Conservation (phyloP, 2,113 vertebrate species). For the Percina caprodes region DNA sequence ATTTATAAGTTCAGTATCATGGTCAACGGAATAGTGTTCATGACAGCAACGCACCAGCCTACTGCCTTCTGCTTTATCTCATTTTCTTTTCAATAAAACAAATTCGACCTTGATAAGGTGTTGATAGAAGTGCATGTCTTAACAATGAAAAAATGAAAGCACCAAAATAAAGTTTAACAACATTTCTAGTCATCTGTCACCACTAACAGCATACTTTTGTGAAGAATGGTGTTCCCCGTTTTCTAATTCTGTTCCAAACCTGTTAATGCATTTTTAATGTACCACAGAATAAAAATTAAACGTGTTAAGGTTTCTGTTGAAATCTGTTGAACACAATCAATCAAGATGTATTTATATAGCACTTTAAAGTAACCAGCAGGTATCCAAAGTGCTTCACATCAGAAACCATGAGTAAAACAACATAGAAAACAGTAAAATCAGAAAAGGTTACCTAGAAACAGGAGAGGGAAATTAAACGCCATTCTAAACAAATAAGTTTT, state of each 20-base stretch:
- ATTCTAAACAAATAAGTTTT: no score
- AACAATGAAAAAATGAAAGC: not conserved
- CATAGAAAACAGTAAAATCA: no score
- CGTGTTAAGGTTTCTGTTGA: not conserved
- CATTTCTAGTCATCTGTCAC: not conserved
- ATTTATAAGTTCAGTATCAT: constrained; percentile 5
- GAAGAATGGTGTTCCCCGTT: not conserved
- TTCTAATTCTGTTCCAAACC: not conserved
- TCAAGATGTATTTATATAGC: no score
- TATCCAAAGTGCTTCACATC: no score
- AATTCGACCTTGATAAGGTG: not conserved
- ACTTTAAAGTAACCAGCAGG: no score
- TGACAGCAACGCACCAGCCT: not conserved
- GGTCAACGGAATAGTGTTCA: not conserved
- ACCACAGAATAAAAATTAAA: not conserved
- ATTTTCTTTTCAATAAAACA: constrained; percentile 4
- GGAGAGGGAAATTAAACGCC: no score
- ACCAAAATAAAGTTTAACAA: not conserved
- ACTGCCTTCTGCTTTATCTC: not conserved
- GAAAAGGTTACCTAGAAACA: no score
- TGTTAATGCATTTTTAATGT: not conserved
- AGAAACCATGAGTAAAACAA: no score
- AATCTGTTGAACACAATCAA: no score
- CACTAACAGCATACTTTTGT: not conserved
- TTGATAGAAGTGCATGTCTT: not conserved